Conservation (phyloP, 30 jellyfish, hydroid and myxozoan species). For the Turritopsis dohrnii region DNA sequence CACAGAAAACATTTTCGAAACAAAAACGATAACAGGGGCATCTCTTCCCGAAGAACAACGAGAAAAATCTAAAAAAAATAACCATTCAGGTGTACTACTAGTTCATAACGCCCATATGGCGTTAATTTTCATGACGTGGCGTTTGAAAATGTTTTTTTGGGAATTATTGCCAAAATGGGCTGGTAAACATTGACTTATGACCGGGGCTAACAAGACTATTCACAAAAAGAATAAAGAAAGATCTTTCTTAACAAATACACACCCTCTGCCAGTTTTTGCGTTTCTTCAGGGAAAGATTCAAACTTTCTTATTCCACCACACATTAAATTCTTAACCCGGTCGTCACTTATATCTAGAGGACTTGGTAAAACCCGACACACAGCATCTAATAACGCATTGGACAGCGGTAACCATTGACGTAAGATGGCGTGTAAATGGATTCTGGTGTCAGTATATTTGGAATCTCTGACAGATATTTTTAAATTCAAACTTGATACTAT, state of each 20-base stretch:
- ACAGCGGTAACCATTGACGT: constrained; percentile 98
- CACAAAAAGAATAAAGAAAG: not conserved
- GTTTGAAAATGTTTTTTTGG: no score
- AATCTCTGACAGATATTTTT: constrained; percentile 73
- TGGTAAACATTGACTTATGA: not conserved
- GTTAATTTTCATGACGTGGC: no score
- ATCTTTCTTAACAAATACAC: not conserved
- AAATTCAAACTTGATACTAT: constrained; percentile 67
- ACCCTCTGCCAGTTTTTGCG: constrained; percentile 69
- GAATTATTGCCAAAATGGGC: not conserved
- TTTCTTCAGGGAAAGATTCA: constrained; percentile 61
- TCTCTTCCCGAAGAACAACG: constrained; percentile 50
- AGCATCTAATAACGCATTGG: constrained; percentile 72
- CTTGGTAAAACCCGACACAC: constrained; percentile 73
- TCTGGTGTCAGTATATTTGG: constrained; percentile 53
- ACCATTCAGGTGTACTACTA: no score
- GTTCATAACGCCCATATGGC: no score
- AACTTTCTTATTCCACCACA: constrained; percentile 68
- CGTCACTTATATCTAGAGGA: constrained; percentile 81
- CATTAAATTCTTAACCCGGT: constrained; percentile 64
- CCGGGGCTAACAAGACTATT: not conserved
- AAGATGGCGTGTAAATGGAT: constrained; percentile 72
- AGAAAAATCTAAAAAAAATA: constrained; percentile 41
- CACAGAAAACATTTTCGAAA: constrained; percentile 84
- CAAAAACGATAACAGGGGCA: constrained; percentile 87